Percentiles rank a stretch among this genome's conserved stretches.
Conservation (phyloP, 2,113 vertebrate genomes). For the Gobiocypris rarus region DNA sequence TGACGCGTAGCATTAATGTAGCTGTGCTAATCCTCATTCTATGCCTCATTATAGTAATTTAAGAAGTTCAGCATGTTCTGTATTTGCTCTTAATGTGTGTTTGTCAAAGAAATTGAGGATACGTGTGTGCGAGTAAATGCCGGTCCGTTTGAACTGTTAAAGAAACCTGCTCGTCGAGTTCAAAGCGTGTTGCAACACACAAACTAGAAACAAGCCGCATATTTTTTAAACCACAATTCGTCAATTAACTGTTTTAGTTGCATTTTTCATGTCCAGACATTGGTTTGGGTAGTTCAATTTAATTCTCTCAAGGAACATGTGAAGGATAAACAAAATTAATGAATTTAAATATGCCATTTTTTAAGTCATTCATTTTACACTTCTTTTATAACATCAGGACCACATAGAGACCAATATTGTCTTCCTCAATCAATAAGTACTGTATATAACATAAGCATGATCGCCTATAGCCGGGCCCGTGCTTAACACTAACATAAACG, state of each 20-base stretch:
- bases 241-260: neutral
- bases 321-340: neutral
- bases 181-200: slow-evolving; percentile 20
- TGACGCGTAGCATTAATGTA: slow-evolving; percentile 63
- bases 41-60: slow-evolving; percentile 31
- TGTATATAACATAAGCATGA: neutral
- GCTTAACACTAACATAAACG: neutral
- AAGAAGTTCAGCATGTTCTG: neutral
- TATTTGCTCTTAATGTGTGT: slow-evolving; percentile 9
- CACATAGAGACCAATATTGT: neutral
- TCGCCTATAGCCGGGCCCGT: neutral
- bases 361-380: neutral
- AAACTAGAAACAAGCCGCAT: neutral
- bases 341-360: neutral
- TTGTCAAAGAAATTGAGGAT: slow-evolving; percentile 23
- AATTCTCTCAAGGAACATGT: neutral
- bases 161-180: slow-evolving; percentile 32
- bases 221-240: neutral
- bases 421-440: neutral
- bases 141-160: neutral
- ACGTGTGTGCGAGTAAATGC: neutral
- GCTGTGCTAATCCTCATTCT: slow-evolving; percentile 15
- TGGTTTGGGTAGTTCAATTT: neutral
- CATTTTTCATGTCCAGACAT: neutral
- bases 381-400: neutral